phyloP scores from a whole-genome alignment of 2,113 vertebrate genomes.

The Chionis minor region DNA sequence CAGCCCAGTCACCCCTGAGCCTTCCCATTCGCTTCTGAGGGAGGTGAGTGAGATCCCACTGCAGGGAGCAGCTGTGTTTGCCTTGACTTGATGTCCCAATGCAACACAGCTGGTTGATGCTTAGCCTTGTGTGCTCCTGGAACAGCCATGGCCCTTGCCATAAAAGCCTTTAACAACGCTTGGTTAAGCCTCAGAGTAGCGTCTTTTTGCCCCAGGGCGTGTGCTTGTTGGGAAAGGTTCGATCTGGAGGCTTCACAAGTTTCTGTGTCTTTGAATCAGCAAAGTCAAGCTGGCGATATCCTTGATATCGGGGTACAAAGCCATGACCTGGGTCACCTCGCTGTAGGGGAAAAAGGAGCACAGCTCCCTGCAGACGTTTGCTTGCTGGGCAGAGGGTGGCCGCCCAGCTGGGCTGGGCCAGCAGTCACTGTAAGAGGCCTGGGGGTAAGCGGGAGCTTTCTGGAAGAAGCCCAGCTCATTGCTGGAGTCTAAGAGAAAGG shows the following conservation, averaged over 20 bases:
- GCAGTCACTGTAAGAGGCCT: not conserved
- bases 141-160: not conserved
- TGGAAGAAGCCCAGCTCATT: not conserved
- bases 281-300: slow-evolving; percentile 57
- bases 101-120: not conserved
- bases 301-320: slow-evolving; percentile 49
- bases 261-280: slow-evolving; percentile 63
- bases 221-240: not conserved
- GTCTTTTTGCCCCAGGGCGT: not conserved
- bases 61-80: fast-evolving
- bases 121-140: not conserved
- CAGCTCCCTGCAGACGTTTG: not conserved
- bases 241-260: not conserved
- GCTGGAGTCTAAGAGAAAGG: not conserved
- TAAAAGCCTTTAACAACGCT: not conserved
- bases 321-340: slow-evolving; percentile 63
- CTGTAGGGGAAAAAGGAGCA: slow-evolving; percentile 71
- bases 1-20: not conserved
- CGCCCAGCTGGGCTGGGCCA: not conserved
- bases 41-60: not conserved
- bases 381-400: not conserved
- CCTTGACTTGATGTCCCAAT: not conserved
- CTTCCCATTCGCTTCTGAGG: not conserved
- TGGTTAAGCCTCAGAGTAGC: not conserved
- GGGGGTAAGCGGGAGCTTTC: not conserved